Conservation (phyloP, 2,113 vertebrate genomes). For the Zingel zingel region DNA sequence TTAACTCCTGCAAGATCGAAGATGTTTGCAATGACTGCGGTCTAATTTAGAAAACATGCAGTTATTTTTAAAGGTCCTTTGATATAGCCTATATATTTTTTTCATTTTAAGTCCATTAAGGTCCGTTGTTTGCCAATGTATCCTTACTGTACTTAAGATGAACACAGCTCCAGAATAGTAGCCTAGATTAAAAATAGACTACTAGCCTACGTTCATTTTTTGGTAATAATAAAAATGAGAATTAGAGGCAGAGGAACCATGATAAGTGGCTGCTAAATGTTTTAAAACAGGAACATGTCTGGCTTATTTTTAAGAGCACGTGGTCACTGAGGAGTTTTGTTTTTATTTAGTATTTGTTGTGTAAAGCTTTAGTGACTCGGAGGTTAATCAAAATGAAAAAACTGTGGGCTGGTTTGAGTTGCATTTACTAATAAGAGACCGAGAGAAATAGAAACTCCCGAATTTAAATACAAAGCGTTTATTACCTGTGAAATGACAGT, state of each 20-base stretch:
- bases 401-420: neutral
- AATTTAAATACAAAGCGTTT: constrained; percentile 81
- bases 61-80: neutral
- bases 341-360: neutral
- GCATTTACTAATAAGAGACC: constrained; percentile 20
- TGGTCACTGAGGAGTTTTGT: neutral
- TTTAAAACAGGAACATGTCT: neutral
- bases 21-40: neutral
- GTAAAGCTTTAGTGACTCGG: constrained; percentile 1
- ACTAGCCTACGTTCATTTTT: too few species aligned
- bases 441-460: constrained; percentile 10
- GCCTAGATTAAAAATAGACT: neutral
- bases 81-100: neutral
- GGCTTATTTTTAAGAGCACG: constrained; percentile 6
- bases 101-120: neutral
- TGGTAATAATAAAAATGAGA: neutral
- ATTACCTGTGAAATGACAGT: constrained; percentile 59
- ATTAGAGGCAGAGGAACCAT: neutral
- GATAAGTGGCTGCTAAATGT: neutral
- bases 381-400: neutral
- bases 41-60: neutral
- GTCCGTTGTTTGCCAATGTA: neutral
- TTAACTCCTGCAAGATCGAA: neutral
- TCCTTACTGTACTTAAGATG: neutral
- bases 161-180: neutral